Percentiles rank a stretch among this genome's conserved stretches.
These are phyloP conservation scores for Crocallis elinguaria DNA, from an alignment of 2,888 invertebrate genomes.

Conservation along the genomic window DNA sequence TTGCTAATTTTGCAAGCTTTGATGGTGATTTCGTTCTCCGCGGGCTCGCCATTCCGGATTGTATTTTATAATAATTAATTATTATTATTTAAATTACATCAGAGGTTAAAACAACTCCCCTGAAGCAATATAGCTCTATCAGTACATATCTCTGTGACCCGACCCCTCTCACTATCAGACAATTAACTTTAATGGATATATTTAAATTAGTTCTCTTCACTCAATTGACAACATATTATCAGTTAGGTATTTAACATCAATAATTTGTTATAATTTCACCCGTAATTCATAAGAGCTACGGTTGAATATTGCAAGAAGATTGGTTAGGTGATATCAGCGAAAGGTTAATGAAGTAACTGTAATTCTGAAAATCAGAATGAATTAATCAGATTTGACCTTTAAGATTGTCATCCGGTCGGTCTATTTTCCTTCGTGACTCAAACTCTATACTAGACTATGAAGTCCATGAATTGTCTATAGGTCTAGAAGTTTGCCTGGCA, in stretches of 20 bases:
- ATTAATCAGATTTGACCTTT: slow-evolving; percentile 31
- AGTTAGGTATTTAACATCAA: slow-evolving; percentile 10
- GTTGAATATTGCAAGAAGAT: slow-evolving; percentile 27
- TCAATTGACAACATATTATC: slow-evolving; percentile 64
- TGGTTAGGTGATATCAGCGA: slow-evolving; percentile 1
- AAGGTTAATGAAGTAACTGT: slow-evolving; percentile 35
- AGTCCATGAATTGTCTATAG: too few species aligned
- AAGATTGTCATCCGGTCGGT: neutral
- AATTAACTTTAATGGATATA: slow-evolving; percentile 83
- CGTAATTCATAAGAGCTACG: slow-evolving; percentile 1
- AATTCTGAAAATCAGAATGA: slow-evolving; percentile 24
- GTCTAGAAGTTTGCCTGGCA: too few species aligned
- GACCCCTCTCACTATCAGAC: slow-evolving; percentile 68
- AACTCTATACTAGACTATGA: slow-evolving; percentile 7
- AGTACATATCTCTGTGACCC: slow-evolving; percentile 55
- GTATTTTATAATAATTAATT: neutral
- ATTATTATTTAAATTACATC: neutral
- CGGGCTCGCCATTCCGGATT: neutral
- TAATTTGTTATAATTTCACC: slow-evolving; percentile 10
- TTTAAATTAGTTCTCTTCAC: slow-evolving; percentile 78
- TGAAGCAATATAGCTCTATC: slow-evolving; percentile 30
- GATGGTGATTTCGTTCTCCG: too few species aligned
- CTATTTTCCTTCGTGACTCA: too few species aligned
- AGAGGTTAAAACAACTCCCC: slow-evolving; percentile 6
- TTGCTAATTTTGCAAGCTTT: too few species aligned